Conservation (phyloP, 2,888 invertebrate species). For the Notodonta dromedarius region DNA sequence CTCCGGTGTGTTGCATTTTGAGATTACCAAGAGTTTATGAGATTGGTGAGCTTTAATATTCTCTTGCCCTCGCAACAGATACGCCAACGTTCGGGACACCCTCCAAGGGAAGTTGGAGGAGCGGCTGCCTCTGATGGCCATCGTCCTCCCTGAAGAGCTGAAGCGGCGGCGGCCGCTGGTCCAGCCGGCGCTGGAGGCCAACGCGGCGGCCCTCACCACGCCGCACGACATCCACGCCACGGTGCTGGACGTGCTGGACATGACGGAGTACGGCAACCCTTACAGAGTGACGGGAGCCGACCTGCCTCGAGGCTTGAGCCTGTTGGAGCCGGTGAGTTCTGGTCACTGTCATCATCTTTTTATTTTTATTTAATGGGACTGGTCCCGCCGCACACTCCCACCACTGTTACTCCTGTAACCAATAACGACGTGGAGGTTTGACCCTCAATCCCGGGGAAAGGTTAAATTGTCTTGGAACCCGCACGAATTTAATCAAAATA, state of each 20-base stretch:
- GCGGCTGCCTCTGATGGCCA: slow-evolving; percentile 93
- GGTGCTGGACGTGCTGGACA: slow-evolving; percentile 86
- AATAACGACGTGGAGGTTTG: no score
- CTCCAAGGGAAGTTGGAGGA: slow-evolving; percentile 97
- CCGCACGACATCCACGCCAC: slow-evolving; percentile 94
- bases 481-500: no score
- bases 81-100: slow-evolving; percentile 91
- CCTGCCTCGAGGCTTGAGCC: slow-evolving; percentile 82
- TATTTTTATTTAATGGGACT: no score
- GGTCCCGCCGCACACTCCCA: no score
- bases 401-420: no score
- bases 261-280: slow-evolving; percentile 58
- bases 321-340: slow-evolving; percentile 85
- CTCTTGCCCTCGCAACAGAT: slow-evolving; percentile 76
- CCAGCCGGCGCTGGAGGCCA: slow-evolving; percentile 85
- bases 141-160: slow-evolving; percentile 90
- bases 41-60: no score
- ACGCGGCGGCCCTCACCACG: slow-evolving; percentile 89
- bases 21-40: no score
- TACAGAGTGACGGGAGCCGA: slow-evolving; percentile 78
- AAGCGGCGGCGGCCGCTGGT: slow-evolving; percentile 84
- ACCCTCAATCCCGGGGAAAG: no score
- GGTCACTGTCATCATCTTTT: no score
- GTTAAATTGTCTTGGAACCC: no score
- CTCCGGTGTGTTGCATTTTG: no score